These are phyloP conservation scores for Hypotaenidia okinawae DNA, from an alignment of 2,797 vertebrate species.

Conservation along the genomic window DNA sequence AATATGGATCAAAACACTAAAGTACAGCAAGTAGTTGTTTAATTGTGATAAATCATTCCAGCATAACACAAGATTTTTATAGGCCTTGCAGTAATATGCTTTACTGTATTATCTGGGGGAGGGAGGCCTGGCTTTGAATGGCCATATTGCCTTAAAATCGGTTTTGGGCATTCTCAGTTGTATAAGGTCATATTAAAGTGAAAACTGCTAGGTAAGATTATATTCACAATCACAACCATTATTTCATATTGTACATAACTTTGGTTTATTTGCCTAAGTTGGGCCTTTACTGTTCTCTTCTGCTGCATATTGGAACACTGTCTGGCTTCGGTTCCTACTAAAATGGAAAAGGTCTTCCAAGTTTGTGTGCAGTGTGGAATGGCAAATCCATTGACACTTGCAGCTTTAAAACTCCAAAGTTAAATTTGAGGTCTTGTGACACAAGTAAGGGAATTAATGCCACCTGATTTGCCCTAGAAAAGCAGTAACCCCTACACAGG, in stretches of 20 bases:
- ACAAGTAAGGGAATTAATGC: neutral
- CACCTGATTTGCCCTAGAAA: neutral
- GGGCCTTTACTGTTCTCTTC: neutral
- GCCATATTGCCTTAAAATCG: neutral
- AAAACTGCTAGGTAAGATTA: neutral
- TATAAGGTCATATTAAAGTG: neutral
- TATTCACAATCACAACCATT: neutral
- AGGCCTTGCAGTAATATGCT: neutral
- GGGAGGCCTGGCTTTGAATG: neutral
- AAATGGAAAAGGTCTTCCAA: neutral
- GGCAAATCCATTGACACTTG: neutral
- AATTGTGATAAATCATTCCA: neutral
- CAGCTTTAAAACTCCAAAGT: neutral
- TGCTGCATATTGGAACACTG: neutral
- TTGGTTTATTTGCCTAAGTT: neutral
- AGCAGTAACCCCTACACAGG: neutral
- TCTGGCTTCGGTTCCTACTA: neutral
- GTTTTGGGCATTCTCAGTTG: neutral
- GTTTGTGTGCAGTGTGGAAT: neutral
- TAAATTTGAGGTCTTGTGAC: neutral
- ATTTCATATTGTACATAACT: neutral
- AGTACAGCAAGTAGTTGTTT: neutral
- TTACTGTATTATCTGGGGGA: neutral
- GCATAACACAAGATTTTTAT: neutral
- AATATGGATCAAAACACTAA: conserved; percentile 13